Percentiles rank a stretch among this genome's conserved stretches.
Evolutionary conservation across 2,113 vertebrate species (phyloP).

Genomic region (Nematolebias whitei): DNA sequence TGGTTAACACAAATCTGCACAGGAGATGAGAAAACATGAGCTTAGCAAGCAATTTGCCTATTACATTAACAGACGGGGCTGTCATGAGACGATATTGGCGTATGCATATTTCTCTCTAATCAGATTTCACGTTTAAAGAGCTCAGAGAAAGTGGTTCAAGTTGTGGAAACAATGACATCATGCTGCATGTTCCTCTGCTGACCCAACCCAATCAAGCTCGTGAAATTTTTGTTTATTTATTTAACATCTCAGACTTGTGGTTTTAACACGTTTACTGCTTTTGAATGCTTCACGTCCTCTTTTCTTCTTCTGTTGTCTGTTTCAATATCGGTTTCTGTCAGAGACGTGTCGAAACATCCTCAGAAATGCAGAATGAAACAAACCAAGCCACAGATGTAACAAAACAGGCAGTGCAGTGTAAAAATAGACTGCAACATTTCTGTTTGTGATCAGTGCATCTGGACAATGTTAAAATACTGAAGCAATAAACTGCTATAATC

Average conservation of each 20-base stretch:
- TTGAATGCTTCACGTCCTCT: neutral
- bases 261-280: constrained; percentile 28
- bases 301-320: neutral
- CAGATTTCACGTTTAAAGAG: constrained; percentile 70
- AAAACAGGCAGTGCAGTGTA: constrained; percentile 21
- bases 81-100: constrained; percentile 55
- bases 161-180: constrained; percentile 78
- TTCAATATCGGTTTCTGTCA: constrained; percentile 19
- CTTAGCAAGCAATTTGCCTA: constrained; percentile 71
- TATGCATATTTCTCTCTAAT: constrained; percentile 74
- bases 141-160: constrained; percentile 65
- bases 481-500: constrained; percentile 61
- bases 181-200: constrained; percentile 45
- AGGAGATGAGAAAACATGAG: constrained; percentile 67
- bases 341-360: constrained; percentile 37
- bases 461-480: constrained; percentile 65
- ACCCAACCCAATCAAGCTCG: constrained; percentile 58
- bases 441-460: constrained; percentile 58
- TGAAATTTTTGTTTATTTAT: constrained; percentile 37
- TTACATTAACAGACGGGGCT: constrained; percentile 66
- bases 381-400: constrained; percentile 29
- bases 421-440: constrained; percentile 53
- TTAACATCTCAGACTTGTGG: constrained; percentile 5
- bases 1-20: constrained; percentile 71
- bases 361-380: constrained; percentile 24